Evolutionary conservation across 2,113 vertebrate genomes (phyloP), one percentile per base, ranked within the genome.

Genomic region (Poeciliopsis prolifica): DNA sequence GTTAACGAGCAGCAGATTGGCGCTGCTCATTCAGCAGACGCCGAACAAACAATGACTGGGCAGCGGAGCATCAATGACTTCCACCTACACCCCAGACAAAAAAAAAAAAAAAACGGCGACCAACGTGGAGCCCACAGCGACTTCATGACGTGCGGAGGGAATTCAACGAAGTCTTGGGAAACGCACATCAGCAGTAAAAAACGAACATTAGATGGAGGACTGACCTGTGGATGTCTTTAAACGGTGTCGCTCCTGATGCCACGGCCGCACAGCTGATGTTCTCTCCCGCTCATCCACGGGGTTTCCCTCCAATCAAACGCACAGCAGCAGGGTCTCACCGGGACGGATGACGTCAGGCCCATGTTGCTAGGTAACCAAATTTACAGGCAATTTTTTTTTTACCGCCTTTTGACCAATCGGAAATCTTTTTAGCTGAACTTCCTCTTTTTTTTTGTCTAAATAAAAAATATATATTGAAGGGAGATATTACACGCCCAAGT

Each of bases 271-370:
- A 94, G 94, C 94, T 95, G 94, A 94, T 70, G 92, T 74, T 94
- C 90, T 82, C 93, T 94, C 90, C 93, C 93, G 95, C 93, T 94
- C 86, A 89, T 95, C 93, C 94, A 97, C 96, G 96, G 96, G 96
- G 96, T 96, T 97, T 98, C 96, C 94, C 95, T 95, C 95, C 95
- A 95, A 96, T 96, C 95, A 94, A 86, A 91, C 87, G 82, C 86
- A 72, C 82, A 84, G 83, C 77, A 89, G 92, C 93, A 93, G 92
- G 92, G 93, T 87, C 85, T 69, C 92, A 87, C 93, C 84, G 94
- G 94, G 94, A 92, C 87, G 85, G 84, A 83, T 97, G 95, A 98
- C 96, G 96, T 97, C 96, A 96, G 48, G 94, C 13, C 1, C n/a
- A 89, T 65, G 93, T 96, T 94, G 94, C 95, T 93, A 92, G 84